phyloP scores from a whole-genome alignment of 2,888 invertebrate species.

The Notocelia uddmanniana region DNA sequence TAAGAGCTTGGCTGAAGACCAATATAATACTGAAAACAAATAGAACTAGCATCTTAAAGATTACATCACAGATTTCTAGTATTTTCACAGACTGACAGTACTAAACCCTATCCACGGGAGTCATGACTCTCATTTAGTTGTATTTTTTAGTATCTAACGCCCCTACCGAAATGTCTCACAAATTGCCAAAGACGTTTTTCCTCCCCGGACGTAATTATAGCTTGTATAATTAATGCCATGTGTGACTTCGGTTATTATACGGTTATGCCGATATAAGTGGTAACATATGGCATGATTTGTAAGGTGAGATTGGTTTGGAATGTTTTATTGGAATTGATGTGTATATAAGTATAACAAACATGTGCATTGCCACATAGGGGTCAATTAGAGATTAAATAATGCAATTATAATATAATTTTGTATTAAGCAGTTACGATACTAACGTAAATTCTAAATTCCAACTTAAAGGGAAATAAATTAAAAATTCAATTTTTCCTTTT shows the following conservation, averaged over 20 bases:
- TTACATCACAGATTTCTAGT: too few relatives aligned
- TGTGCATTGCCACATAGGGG: neutral
- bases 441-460: too few relatives aligned
- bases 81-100: neutral
- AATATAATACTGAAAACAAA: too few relatives aligned
- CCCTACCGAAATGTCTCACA: constrained; percentile 17
- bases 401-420: neutral
- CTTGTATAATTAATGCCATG: constrained; percentile 53
- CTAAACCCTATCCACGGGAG: neutral
- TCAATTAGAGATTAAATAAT: neutral
- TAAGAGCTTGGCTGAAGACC: too few relatives aligned
- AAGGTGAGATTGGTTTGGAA: constrained; percentile 25
- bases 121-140: neutral
- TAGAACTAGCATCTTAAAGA: too few relatives aligned
- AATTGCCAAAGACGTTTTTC: constrained; percentile 42
- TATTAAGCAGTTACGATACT: too few relatives aligned
- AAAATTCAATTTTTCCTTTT: too few relatives aligned
- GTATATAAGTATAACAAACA: neutral
- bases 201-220: constrained; percentile 43
- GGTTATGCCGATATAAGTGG: constrained; percentile 28
- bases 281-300: constrained; percentile 49
- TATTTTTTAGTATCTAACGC: constrained; percentile 16
- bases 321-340: constrained; percentile 21
- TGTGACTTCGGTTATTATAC: constrained; percentile 49
- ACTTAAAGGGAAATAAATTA: too few relatives aligned